Evolutionary conservation across 2,888 invertebrate genomes (phyloP).

Genomic region (Cloeon dipterum): DNA sequence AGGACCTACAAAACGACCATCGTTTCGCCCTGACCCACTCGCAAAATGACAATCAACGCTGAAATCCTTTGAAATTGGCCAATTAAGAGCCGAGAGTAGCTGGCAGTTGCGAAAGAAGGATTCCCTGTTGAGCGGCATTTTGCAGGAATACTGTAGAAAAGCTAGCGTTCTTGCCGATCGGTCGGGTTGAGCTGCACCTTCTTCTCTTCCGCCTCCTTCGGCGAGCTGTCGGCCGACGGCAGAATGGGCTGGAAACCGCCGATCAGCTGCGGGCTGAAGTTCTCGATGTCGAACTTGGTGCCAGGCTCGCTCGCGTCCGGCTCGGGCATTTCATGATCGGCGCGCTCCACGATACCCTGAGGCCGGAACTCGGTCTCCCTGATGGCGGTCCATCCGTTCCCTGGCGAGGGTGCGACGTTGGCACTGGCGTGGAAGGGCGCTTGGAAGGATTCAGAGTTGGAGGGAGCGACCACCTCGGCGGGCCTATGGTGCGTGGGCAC

Average conservation of each 20-base stretch:
- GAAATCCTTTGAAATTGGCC: no score
- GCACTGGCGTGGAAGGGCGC: constrained; percentile 25
- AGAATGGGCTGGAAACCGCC: constrained; percentile 49
- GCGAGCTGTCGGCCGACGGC: no score
- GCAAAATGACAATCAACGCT: no score
- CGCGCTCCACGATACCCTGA: constrained; percentile 6
- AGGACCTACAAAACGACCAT: no score
- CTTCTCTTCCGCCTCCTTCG: no score
- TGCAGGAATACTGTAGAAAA: no score
- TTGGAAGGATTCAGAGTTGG: constrained; percentile 7
- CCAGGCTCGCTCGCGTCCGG: not conserved
- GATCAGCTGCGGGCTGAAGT: constrained; percentile 40
- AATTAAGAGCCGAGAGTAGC: no score
- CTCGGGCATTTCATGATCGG: constrained; percentile 2
- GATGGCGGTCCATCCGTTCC: constrained; percentile 33
- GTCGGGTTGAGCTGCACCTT: no score
- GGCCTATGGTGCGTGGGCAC: constrained; percentile 1
- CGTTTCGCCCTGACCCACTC: no score
- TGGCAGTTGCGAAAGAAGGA: no score
- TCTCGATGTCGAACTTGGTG: constrained; percentile 30
- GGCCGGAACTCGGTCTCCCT: constrained; percentile 4
- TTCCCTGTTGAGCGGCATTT: no score
- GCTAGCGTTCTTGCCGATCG: no score
- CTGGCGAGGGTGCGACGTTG: constrained; percentile 27
- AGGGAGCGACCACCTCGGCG: constrained; percentile 1